phyloP scores from a whole-genome alignment of 2,888 invertebrate genomes.

The Apamea anceps region DNA sequence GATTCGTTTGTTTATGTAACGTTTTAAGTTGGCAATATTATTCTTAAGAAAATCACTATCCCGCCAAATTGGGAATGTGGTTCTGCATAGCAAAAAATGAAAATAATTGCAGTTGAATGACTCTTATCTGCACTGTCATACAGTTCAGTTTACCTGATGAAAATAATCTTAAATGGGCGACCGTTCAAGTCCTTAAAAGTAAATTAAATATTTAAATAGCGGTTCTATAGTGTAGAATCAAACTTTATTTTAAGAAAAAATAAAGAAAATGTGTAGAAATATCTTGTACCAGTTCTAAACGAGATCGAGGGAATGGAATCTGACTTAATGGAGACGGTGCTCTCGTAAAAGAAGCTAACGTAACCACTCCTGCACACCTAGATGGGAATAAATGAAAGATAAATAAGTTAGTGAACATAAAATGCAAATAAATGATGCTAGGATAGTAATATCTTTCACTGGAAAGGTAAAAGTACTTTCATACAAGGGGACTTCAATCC shows the following conservation, averaged over 20 bases:
- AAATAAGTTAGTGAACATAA: not conserved
- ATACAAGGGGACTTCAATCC: not conserved
- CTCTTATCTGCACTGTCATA: slow-evolving; percentile 28
- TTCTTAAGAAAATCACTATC: slow-evolving; percentile 74
- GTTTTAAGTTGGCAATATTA: slow-evolving; percentile 43
- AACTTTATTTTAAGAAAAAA: slow-evolving; percentile 11
- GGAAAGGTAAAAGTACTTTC: not conserved
- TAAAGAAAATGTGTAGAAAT: slow-evolving; percentile 15
- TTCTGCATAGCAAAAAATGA: slow-evolving; percentile 67
- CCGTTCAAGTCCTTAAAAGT: slow-evolving; percentile 27
- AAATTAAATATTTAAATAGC: slow-evolving; percentile 51
- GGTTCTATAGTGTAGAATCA: slow-evolving; percentile 43
- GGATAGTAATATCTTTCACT: not conserved
- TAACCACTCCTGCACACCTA: not conserved
- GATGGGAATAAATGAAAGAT: slow-evolving; percentile 3
- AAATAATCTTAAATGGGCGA: slow-evolving; percentile 2
- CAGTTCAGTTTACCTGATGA: slow-evolving; percentile 39
- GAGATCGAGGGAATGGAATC: slow-evolving; percentile 14
- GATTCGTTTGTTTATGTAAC: slow-evolving; percentile 52
- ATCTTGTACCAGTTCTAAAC: slow-evolving; percentile 25
- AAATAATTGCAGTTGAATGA: slow-evolving; percentile 55
- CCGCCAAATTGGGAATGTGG: slow-evolving; percentile 78
- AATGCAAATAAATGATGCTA: not conserved
- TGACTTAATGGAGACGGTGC: slow-evolving; percentile 2
- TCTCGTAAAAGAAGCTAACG: not conserved